Evolutionary conservation across 2,113 vertebrate species (phyloP).

Genomic region (Natator depressus): DNA sequence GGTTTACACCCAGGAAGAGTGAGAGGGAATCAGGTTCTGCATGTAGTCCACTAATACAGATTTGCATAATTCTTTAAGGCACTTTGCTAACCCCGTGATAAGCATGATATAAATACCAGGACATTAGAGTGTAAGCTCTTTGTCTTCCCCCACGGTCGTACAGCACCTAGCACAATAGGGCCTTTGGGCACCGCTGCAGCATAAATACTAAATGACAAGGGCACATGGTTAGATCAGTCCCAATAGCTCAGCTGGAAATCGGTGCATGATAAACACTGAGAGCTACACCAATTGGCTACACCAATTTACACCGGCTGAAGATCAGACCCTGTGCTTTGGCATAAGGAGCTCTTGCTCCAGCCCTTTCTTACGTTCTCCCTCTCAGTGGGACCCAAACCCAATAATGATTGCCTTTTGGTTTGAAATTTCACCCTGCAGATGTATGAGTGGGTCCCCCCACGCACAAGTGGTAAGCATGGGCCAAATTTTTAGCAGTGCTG

Average conservation of each 20-base stretch:
- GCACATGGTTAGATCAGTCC: too few species aligned
- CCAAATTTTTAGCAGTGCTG: not conserved
- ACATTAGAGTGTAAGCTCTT: too few species aligned
- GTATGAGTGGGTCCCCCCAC: accelerated
- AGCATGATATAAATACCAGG: too few species aligned
- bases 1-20: too few species aligned
- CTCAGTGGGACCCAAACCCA: not conserved
- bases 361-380: not conserved
- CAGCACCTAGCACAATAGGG: not conserved
- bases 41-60: not conserved
- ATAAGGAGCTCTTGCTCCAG: not conserved
- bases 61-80: not conserved
- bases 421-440: not conserved
- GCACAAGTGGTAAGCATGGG: accelerated
- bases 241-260: too few species aligned
- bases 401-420: too few species aligned
- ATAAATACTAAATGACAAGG: too few species aligned
- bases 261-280: not conserved
- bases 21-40: not conserved
- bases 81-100: not conserved
- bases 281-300: not conserved
- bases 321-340: not conserved
- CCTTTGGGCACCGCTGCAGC: not conserved
- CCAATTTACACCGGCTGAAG: not conserved
- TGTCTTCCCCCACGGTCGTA: not conserved